Percentiles rank a stretch among this genome's conserved stretches.
phyloP scores from a whole-genome alignment of 2,888 invertebrate species.

The Plagodis dolabraria region DNA sequence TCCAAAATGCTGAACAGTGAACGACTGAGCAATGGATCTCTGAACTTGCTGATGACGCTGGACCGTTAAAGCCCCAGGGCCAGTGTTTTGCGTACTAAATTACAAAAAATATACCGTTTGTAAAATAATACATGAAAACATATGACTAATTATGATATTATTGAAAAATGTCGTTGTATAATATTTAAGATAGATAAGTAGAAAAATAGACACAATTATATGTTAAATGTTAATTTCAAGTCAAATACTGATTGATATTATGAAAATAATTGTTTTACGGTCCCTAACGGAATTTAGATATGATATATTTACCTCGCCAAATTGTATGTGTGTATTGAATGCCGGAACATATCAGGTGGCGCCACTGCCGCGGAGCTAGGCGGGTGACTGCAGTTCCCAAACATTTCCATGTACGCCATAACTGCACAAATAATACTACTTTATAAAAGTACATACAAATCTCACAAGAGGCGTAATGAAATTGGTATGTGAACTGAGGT shows the following conservation, averaged over 20 bases:
- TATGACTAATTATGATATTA: conserved; percentile 4
- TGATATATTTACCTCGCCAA: conserved; percentile 63
- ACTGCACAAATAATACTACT: conserved; percentile 81
- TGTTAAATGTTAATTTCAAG: no score
- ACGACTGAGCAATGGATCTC: conserved; percentile 74
- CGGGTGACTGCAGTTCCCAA: conserved; percentile 94
- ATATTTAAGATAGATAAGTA: no score
- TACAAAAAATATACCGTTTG: conserved; percentile 14
- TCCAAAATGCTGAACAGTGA: conserved; percentile 78
- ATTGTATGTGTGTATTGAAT: conserved; percentile 94
- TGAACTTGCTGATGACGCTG: conserved; percentile 75
- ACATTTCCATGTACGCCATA: conserved; percentile 98
- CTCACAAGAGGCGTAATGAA: conserved; percentile 18
- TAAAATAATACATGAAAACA: conserved; percentile 11
- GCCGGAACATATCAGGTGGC: conserved; percentile 91
- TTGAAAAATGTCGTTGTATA: not conserved
- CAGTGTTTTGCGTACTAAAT: conserved; percentile 68
- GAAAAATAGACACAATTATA: no score
- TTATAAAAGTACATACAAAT: not conserved
- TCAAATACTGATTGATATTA: no score
- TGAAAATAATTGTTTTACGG: no score
- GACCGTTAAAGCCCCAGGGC: conserved; percentile 61
- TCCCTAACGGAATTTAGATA: no score
- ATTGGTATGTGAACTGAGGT: conserved; percentile 1
- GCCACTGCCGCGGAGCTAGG: conserved; percentile 86